Evolutionary conservation across 2,888 invertebrate genomes (phyloP).

Genomic region (Caenorhabditis sp.): DNA sequence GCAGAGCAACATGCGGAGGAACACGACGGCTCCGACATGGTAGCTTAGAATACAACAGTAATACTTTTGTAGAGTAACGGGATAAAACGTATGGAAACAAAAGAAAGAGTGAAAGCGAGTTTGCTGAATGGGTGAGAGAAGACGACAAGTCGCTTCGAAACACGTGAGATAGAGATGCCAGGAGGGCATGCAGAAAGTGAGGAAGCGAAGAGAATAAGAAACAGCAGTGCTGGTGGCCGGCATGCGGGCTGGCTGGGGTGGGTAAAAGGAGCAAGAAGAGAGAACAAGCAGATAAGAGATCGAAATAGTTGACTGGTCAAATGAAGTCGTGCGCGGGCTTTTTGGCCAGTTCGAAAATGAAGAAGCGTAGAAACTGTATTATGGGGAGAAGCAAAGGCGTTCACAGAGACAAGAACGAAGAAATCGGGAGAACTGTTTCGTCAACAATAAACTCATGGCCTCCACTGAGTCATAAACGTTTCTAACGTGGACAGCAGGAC

Average conservation of each 20-base stretch:
- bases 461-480: slow-evolving; percentile 10
- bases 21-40: slow-evolving; percentile 47
- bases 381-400: neutral
- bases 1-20: slow-evolving; percentile 32
- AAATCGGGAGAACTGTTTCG: slow-evolving; percentile 18
- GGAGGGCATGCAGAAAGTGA: slow-evolving; percentile 43
- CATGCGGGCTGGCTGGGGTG: neutral
- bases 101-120: slow-evolving; percentile 41
- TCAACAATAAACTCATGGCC: slow-evolving; percentile 29
- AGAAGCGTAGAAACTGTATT: neutral
- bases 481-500: neutral
- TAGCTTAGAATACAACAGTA: neutral
- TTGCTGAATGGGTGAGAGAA: slow-evolving; percentile 45
- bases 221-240: slow-evolving; percentile 14
- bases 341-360: neutral
- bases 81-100: slow-evolving; percentile 31
- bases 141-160: slow-evolving; percentile 50
- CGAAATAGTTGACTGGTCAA: slow-evolving; percentile 33
- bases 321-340: slow-evolving; percentile 20
- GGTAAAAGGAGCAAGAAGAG: slow-evolving; percentile 21
- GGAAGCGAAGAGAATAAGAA: slow-evolving; percentile 31
- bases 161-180: slow-evolving; percentile 58
- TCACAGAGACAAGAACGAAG: neutral
- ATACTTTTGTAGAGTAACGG: slow-evolving; percentile 15
- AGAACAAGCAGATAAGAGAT: slow-evolving; percentile 53